These are phyloP conservation scores for Thamnophis elegans DNA, from an alignment of 2,797 vertebrate species.

Conservation along the genomic window DNA sequence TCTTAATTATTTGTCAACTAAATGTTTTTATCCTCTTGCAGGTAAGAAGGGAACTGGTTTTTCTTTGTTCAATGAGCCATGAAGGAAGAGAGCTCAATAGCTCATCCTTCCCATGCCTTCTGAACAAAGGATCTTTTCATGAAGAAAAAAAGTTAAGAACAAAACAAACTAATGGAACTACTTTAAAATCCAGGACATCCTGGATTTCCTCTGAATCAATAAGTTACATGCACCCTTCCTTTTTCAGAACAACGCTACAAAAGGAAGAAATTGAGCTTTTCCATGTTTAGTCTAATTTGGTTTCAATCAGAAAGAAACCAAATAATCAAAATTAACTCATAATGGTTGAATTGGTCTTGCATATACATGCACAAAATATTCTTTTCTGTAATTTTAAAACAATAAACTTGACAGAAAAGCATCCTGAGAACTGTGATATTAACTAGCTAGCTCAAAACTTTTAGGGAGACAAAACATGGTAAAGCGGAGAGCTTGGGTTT, in stretches of 20 bases:
- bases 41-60: conserved; percentile 75
- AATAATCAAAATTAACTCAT: conserved; percentile 39
- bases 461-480: background rate
- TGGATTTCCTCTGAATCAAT: conserved; percentile 16
- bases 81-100: conserved; percentile 71
- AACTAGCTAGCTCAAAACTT: background rate
- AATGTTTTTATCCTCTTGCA: conserved; percentile 74
- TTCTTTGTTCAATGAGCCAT: conserved; percentile 67
- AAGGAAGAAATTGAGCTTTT: conserved; percentile 34
- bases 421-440: background rate
- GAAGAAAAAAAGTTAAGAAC: conserved; percentile 47
- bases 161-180: conserved; percentile 55
- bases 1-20: conserved; percentile 85
- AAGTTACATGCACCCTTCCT: conserved; percentile 31
- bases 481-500: background rate
- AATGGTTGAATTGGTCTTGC: conserved; percentile 5
- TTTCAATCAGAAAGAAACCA: conserved; percentile 38
- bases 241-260: conserved; percentile 16
- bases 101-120: conserved; percentile 62
- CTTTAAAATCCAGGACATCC: conserved; percentile 58
- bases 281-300: conserved; percentile 9
- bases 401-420: background rate
- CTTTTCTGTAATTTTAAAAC: background rate
- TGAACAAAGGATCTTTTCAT: conserved; percentile 79
- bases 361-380: background rate